Base-by-base conservation (phyloP, 2,113 vertebrate genomes). In the Scopus umbretta region DNA sequence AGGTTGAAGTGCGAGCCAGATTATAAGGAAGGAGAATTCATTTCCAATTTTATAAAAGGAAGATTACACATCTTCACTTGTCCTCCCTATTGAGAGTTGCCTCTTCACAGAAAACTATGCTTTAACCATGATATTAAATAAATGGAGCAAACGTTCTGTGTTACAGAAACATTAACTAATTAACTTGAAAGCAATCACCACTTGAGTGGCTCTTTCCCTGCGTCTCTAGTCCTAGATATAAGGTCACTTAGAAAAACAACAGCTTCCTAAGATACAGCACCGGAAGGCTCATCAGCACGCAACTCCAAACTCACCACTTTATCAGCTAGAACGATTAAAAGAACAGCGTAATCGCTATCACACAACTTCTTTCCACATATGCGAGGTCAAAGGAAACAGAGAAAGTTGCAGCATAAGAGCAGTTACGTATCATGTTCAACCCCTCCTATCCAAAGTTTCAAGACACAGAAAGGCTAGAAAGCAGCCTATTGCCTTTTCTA, bases 391-490 rank as follows among this genome's bases (percentile, higher is more conserved):
- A 79, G 50, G 11, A 58, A 71, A 65, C 2, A 9, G 23, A 61
- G 27, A 20, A 71, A 88, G 75, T 20, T 26, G 43, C 17, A 73
- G 45, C 26, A 18, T 1, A 0, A 53, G 27, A 58, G 8, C 42
- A 47, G 53, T 2, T 2, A 29, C 0, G 1, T 3, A 8, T 16
- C 7, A 1, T 0, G 5, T 16, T 32, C 58, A 52, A 45, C 13
- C 22, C 6, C 32, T 71, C 15, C 66, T 9, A 5, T 2, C 20
- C 38, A 12, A 58, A 32, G 56, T 20, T 17, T 36, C 18, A 18
- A 12, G 36, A 42, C 8, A 26, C 27, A 6, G 3, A 42, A 29
- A 34, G 66, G 36, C 11, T 26, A 1, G 12, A 10, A 15, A 45
- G 34, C 13, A n/a, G 67, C 29, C 66, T 36, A 11, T 2, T 7